These are phyloP conservation scores for Charina bottae DNA, from an alignment of 2,113 vertebrate species.

Conservation along the genomic window DNA sequence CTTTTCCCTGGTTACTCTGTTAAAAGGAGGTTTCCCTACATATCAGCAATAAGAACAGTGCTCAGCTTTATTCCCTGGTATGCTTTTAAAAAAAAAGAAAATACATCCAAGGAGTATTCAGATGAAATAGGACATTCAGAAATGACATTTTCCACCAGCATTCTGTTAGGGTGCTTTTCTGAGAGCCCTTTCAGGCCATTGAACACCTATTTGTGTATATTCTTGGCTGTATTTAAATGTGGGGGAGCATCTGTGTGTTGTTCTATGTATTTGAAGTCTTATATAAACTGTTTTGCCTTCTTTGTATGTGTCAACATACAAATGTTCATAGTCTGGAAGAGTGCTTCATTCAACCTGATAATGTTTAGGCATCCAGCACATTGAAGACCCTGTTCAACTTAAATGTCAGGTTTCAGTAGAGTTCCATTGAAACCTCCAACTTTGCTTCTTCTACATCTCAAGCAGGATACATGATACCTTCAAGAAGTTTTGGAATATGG, in stretches of 20 bases:
- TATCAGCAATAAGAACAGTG: background rate
- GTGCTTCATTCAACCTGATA: too few species aligned
- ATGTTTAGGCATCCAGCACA: too few species aligned
- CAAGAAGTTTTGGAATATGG: background rate
- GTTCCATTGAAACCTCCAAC: background rate
- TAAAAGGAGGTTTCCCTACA: background rate
- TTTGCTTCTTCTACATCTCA: background rate
- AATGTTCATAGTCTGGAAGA: background rate
- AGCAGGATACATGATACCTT: background rate
- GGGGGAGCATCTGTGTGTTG: background rate
- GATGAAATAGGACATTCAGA: background rate
- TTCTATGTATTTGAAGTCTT: background rate
- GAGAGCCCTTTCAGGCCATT: background rate
- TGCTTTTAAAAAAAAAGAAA: background rate
- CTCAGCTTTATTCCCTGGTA: background rate
- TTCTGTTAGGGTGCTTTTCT: background rate
- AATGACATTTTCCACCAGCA: background rate
- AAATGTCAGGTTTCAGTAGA: background rate
- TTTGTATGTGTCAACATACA: background rate
- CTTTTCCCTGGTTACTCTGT: background rate
- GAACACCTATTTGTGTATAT: background rate
- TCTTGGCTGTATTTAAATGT: background rate
- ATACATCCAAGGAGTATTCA: background rate
- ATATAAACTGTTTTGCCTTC: background rate
- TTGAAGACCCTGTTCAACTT: background rate